Percentiles rank a stretch among this genome's conserved stretches.
These are phyloP conservation scores for Paratrypauchen microcephalus DNA, from an alignment of 2,797 vertebrate genomes.

Conservation along the genomic window DNA sequence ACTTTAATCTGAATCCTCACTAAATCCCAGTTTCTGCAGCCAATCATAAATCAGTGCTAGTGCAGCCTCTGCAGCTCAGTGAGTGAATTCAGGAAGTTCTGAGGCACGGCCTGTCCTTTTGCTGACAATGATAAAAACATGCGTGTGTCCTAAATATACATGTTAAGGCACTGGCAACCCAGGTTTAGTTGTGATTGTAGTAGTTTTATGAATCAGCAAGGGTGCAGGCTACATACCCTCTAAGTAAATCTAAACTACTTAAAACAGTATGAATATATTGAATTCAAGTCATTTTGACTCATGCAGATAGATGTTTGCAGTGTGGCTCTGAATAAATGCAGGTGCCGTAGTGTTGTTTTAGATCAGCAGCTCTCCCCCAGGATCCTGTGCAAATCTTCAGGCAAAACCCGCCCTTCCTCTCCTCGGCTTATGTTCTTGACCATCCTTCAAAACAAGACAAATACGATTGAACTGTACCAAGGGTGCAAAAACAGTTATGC, in stretches of 20 bases:
- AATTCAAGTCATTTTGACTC: conserved; percentile 1
- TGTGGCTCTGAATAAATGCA: conserved; percentile 3
- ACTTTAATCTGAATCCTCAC: no score
- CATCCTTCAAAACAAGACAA: conserved; percentile 68
- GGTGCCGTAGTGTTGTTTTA: conserved; percentile 23
- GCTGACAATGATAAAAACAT: no score
- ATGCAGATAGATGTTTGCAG: background rate
- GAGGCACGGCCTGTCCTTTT: no score
- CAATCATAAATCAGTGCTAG: no score
- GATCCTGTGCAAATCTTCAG: conserved; percentile 85
- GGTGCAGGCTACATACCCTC: no score
- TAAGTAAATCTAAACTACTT: background rate
- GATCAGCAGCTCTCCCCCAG: conserved; percentile 74
- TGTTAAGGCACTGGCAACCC: no score
- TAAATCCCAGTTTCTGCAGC: no score
- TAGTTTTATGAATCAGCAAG: no score
- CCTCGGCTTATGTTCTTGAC: conserved; percentile 88
- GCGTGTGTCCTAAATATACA: no score
- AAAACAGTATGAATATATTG: background rate
- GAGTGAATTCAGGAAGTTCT: no score
- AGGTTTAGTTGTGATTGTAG: no score
- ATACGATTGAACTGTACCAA: background rate
- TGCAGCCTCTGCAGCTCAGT: no score
- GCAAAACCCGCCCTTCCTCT: conserved; percentile 84
- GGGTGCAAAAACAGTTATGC: background rate